Evolutionary conservation across 2,113 vertebrate genomes (phyloP).

Genomic region (Benitochromis conjunctus): DNA sequence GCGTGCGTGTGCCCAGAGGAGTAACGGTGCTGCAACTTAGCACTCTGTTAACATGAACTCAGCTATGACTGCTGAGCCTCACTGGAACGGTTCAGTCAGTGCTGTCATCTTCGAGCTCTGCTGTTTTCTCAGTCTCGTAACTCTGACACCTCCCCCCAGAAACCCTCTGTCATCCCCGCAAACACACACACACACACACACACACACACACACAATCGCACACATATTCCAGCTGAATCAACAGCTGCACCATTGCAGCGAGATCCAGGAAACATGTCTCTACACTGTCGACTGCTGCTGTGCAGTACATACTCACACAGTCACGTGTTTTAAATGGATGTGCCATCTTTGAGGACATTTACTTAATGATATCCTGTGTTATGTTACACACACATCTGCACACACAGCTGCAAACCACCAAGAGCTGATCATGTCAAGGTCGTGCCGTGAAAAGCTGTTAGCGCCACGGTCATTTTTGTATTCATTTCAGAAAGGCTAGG

Average conservation of each 20-base stretch:
- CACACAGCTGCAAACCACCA: conserved; percentile 21
- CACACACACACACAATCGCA: background rate
- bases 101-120: background rate
- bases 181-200: background rate
- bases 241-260: conserved; percentile 62
- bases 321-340: conserved; percentile 40
- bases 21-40: conserved; percentile 17
- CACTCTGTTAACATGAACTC: conserved; percentile 28
- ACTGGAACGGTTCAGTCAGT: background rate
- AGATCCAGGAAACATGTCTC: conserved; percentile 55
- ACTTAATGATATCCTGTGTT: conserved; percentile 32
- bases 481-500: conserved; percentile 27
- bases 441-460: conserved; percentile 24
- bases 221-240: conserved; percentile 66
- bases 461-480: conserved; percentile 4
- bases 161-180: background rate
- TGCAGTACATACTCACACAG: background rate
- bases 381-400: background rate
- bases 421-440: conserved; percentile 32
- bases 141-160: background rate
- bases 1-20: background rate
- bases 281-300: conserved; percentile 48
- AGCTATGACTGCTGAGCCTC: conserved; percentile 26
- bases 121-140: conserved; percentile 10
- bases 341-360: background rate